Evolutionary conservation across 2,113 vertebrate species (phyloP).

Genomic region (Phylloscopus trochilus): DNA sequence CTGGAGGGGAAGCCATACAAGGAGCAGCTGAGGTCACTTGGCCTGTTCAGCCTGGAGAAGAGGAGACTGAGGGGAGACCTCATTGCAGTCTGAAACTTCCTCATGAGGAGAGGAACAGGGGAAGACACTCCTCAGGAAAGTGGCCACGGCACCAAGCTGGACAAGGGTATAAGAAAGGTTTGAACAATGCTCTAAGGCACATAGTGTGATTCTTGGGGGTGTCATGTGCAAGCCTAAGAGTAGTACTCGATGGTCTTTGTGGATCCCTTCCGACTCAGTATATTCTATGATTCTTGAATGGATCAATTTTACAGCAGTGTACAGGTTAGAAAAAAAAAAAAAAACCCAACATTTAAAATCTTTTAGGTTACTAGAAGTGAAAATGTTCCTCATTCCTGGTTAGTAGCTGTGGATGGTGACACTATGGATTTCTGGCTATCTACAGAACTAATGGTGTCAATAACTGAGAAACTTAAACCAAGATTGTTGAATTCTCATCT

Average conservation of each 20-base stretch:
- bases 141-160: background rate
- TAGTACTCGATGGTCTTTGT: accelerated
- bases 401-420: background rate
- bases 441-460: background rate
- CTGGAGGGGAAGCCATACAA: background rate
- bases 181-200: background rate
- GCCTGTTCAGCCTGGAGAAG: no score
- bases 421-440: background rate
- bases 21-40: background rate
- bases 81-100: background rate
- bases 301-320: background rate
- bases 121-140: background rate
- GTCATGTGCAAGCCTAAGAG: background rate
- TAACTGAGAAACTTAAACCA: background rate
- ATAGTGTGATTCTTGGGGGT: background rate
- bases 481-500: background rate
- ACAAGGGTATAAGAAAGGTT: background rate
- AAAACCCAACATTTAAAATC: no score
- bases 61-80: no score
- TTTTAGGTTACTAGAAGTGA: background rate
- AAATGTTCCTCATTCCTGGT: background rate
- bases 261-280: background rate
- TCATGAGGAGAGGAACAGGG: accelerated
- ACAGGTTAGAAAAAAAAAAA: background rate
- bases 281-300: background rate